phyloP scores from a whole-genome alignment of 2,888 invertebrate species.

The Lasioglossum calceatum region DNA sequence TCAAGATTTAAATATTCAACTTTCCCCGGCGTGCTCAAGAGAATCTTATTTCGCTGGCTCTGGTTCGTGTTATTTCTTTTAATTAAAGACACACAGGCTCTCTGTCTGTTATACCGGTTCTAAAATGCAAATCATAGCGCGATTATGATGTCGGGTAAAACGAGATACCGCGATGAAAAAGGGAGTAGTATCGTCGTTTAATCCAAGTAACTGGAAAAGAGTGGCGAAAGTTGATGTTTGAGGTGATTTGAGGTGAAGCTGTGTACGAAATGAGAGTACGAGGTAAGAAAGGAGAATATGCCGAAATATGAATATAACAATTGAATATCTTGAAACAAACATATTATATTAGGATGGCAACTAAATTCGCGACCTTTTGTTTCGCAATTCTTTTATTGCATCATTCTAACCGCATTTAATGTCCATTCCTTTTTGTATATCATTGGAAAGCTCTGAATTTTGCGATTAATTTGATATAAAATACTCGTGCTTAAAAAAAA shows the following conservation, averaged over 20 bases:
- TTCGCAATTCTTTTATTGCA: no score
- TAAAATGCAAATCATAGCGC: slow-evolving; percentile 83
- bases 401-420: no score
- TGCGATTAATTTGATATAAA: no score
- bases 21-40: slow-evolving; percentile 26
- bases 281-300: neutral
- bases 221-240: slow-evolving; percentile 27
- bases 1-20: slow-evolving; percentile 73
- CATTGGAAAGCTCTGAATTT: no score
- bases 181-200: slow-evolving; percentile 53
- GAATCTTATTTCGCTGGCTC: slow-evolving; percentile 57
- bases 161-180: slow-evolving; percentile 54
- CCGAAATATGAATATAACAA: neutral
- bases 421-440: no score
- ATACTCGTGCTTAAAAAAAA: no score
- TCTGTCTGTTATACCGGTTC: slow-evolving; percentile 69
- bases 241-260: no score
- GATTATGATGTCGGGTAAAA: slow-evolving; percentile 78
- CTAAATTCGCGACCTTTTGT: no score
- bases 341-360: neutral
- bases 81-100: slow-evolving; percentile 82
- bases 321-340: neutral
- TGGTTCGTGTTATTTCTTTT: slow-evolving; percentile 71
- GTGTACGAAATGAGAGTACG: slow-evolving; percentile 2
- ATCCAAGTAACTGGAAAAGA: slow-evolving; percentile 44